Percentiles rank a stretch among this genome's conserved stretches.
phyloP scores from a whole-genome alignment of 2,888 invertebrate species.

The Phasia obesa region DNA sequence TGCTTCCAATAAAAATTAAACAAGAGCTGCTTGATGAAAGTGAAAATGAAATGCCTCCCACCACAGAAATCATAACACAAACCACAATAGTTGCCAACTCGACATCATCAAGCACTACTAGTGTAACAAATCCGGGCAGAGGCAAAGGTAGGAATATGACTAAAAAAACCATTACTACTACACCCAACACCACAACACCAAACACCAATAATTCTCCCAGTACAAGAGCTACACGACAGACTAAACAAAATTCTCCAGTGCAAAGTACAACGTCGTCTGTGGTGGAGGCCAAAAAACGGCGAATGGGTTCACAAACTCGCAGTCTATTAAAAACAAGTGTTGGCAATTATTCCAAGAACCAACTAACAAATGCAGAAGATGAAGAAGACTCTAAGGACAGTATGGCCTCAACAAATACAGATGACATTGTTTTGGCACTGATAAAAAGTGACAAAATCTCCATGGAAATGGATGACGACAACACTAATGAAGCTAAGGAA shows the following conservation, averaged over 20 bases:
- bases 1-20: constrained; percentile 74
- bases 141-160: constrained; percentile 73
- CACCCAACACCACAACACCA: constrained; percentile 67
- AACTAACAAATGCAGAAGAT: constrained; percentile 36
- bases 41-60: constrained; percentile 49
- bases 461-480: constrained; percentile 72
- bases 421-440: constrained; percentile 76
- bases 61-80: constrained; percentile 47
- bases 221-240: constrained; percentile 76
- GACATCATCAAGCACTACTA: constrained; percentile 41
- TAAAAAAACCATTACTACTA: constrained; percentile 71
- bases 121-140: constrained; percentile 70
- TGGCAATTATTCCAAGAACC: constrained; percentile 30
- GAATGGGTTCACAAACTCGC: constrained; percentile 68
- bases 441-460: constrained; percentile 77
- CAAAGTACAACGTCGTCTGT: constrained; percentile 51
- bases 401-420: constrained; percentile 77
- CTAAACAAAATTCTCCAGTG: constrained; percentile 75
- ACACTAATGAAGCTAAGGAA: constrained; percentile 60
- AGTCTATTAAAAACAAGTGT: constrained; percentile 63
- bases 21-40: constrained; percentile 76
- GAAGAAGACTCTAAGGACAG: constrained; percentile 81
- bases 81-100: constrained; percentile 68
- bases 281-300: constrained; percentile 71
- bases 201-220: constrained; percentile 71